Conservation (phyloP, 2,797 vertebrate genomes). For the Rhynchonycteris naso region DNA sequence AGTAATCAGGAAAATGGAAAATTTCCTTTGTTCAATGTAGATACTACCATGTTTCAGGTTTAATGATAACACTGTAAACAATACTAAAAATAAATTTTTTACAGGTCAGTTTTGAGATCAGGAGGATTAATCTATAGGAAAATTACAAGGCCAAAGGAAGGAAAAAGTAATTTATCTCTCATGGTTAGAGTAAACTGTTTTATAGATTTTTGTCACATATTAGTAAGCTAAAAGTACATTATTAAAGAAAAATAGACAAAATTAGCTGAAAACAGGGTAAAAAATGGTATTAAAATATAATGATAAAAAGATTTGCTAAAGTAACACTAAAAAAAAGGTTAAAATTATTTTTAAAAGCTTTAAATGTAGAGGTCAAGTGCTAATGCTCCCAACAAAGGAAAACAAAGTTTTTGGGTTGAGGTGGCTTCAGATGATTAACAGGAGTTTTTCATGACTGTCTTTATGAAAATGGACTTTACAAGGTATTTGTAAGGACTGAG, state of each 20-base stretch:
- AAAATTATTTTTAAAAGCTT: neutral
- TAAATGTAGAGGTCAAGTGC: neutral
- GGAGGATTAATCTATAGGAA: neutral
- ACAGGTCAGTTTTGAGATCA: neutral
- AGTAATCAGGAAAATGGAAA: neutral
- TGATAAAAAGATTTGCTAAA: neutral
- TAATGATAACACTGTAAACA: neutral
- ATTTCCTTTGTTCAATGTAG: neutral
- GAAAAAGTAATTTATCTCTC: neutral
- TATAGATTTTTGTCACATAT: neutral
- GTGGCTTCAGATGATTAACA: neutral
- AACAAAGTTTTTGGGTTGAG: neutral
- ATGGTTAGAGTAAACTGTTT: neutral
- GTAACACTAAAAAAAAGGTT: neutral
- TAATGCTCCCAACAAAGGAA: constrained; percentile 8
- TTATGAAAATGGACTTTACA: neutral
- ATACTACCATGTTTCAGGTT: neutral
- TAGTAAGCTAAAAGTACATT: neutral
- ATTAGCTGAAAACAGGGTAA: neutral
- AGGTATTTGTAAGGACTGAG: neutral
- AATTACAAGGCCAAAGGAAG: constrained; percentile 2
- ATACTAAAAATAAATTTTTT: neutral
- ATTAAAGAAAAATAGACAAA: neutral
- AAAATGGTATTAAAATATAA: neutral
- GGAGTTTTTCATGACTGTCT: neutral